phyloP scores from a whole-genome alignment of 1,140 invertebrate species.

The Charaxes varanes region DNA sequence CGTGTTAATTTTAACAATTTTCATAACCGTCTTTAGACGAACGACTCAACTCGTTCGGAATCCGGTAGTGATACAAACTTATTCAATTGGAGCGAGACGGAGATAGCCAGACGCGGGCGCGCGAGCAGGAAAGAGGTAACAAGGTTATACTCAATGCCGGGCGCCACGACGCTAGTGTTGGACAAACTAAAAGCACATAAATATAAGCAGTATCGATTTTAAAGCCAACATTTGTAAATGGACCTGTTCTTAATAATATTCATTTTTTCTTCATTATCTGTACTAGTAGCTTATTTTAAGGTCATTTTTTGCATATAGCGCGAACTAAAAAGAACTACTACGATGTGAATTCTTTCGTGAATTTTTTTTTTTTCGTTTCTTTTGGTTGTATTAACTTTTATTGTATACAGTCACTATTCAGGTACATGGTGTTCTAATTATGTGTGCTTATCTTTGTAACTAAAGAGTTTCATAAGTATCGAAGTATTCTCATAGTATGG shows the following conservation, averaged over 20 bases:
- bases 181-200: constrained; percentile 28
- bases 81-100: constrained; percentile 35
- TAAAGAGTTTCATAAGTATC: too few species aligned
- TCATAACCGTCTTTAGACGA: constrained; percentile 16
- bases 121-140: constrained; percentile 41
- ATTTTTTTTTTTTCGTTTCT: too few species aligned
- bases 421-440: too few species aligned
- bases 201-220: constrained; percentile 25
- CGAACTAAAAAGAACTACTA: constrained; percentile 13
- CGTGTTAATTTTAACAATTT: too few species aligned
- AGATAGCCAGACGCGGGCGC: constrained; percentile 23
- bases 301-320: constrained; percentile 16
- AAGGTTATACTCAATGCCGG: constrained; percentile 62
- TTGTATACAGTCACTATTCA: too few species aligned
- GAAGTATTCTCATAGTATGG: too few species aligned
- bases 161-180: constrained; percentile 32
- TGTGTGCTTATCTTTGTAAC: too few species aligned
- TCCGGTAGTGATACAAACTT: constrained; percentile 51
- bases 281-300: constrained; percentile 18
- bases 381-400: too few species aligned
- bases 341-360: too few species aligned
- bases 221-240: constrained; percentile 19
- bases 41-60: constrained; percentile 39
- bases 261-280: constrained; percentile 10
- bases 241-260: constrained; percentile 22